These are phyloP conservation scores for Spilogale gracilis DNA, from an alignment of 2,113 vertebrate genomes.

Conservation along the genomic window DNA sequence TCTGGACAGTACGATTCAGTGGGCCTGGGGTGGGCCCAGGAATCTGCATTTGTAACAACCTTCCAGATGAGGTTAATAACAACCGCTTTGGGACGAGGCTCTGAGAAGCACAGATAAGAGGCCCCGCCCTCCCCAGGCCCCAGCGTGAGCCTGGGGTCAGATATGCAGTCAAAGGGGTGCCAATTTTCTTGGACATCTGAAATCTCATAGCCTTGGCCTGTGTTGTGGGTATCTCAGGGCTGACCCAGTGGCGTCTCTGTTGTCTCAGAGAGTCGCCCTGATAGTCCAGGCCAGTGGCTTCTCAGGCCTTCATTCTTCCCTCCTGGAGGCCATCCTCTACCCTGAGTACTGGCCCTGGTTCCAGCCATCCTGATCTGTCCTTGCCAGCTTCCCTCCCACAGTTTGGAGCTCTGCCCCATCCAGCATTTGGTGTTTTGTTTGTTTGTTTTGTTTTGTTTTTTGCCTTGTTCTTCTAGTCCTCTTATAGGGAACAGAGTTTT, in stretches of 20 bases:
- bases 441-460: background rate
- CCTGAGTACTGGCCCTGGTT: background rate
- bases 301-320: background rate
- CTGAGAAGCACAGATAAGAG: background rate
- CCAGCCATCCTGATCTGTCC: background rate
- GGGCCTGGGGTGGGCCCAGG: background rate
- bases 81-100: fast-evolving
- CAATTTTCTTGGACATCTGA: background rate
- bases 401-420: background rate
- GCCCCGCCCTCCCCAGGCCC: fast-evolving
- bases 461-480: background rate
- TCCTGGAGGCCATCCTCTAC: background rate
- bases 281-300: background rate
- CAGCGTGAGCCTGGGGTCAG: fast-evolving
- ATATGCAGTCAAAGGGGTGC: fast-evolving
- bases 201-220: background rate
- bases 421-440: background rate
- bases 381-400: background rate
- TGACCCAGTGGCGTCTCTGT: background rate
- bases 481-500: background rate
- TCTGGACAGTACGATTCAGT: background rate
- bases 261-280: background rate
- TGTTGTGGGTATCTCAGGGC: background rate
- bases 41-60: background rate
- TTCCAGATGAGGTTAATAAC: background rate